A percentile compares a stretch with the other conserved stretches of the same genome.
These are phyloP conservation scores for Girardia tigrina DNA, from an alignment of 2,888 invertebrate genomes.

Conservation along the genomic window DNA sequence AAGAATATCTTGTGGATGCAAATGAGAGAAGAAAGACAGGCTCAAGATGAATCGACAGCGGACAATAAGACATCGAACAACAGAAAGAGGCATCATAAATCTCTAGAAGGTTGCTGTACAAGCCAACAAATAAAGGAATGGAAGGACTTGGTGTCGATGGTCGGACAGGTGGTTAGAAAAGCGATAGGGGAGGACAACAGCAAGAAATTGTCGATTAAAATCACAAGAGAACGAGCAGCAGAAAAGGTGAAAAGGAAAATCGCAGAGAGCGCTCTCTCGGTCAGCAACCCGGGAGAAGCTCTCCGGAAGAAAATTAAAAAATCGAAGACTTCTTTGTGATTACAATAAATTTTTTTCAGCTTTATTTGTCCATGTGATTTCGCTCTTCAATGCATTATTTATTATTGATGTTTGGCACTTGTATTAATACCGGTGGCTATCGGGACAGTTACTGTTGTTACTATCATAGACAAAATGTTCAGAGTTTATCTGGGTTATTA, in stretches of 20 bases:
- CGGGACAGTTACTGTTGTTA: no score
- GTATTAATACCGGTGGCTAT: no score
- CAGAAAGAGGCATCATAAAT: neutral
- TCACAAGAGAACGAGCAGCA: neutral
- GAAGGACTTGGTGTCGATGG: neutral
- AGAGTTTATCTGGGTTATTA: no score
- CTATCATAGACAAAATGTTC: no score
- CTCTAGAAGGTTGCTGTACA: neutral
- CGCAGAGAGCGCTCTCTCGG: neutral
- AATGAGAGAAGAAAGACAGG: neutral
- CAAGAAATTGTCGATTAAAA: neutral
- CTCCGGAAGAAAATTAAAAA: constrained; percentile 3
- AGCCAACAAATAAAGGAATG: neutral
- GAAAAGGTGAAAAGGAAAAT: neutral
- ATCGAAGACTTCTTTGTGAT: neutral
- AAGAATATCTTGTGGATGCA: neutral
- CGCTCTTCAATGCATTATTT: no score
- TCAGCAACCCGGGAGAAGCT: neutral
- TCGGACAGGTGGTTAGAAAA: neutral
- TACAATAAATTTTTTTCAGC: neutral
- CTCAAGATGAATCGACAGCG: neutral
- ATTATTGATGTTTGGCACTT: no score
- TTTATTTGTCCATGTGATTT: no score
- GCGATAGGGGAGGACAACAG: neutral
- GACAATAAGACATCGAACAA: neutral